Conservation (phyloP, 2,113 vertebrate species). For the Hipposideros armiger region DNA sequence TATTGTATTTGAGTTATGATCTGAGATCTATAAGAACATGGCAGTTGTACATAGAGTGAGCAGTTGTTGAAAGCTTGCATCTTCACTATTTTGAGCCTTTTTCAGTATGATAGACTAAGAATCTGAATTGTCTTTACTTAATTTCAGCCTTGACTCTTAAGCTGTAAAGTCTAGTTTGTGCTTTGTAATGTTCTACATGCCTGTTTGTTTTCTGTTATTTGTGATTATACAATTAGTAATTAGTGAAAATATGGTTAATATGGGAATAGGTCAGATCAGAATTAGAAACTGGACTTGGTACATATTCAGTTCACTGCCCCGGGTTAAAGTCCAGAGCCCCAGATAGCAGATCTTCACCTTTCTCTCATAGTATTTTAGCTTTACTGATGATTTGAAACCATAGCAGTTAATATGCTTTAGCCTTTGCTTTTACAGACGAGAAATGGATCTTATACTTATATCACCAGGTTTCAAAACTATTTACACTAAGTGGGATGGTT, state of each 20-base stretch:
- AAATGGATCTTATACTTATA: constrained; percentile 79
- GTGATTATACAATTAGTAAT: constrained; percentile 59
- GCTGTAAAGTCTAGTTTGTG: constrained; percentile 38
- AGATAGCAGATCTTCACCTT: constrained; percentile 68
- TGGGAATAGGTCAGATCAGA: constrained; percentile 66
- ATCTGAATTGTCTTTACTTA: constrained; percentile 34
- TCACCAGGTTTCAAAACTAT: constrained; percentile 74
- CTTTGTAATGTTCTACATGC: background rate
- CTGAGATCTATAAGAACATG: background rate
- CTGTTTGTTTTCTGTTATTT: constrained; percentile 56
- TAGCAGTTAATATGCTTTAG: constrained; percentile 68
- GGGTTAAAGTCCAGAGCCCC: constrained; percentile 61
- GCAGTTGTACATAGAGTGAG: background rate
- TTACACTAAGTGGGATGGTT: constrained; percentile 80
- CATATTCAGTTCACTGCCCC: background rate
- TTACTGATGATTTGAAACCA: constrained; percentile 78
- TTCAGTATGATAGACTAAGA: background rate
- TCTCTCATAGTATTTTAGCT: constrained; percentile 67
- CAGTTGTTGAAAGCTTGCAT: constrained; percentile 53
- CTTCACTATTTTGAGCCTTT: constrained; percentile 13
- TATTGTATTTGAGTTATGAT: constrained; percentile 35
- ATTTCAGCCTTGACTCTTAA: constrained; percentile 51
- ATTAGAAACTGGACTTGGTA: constrained; percentile 57
- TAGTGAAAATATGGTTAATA: constrained; percentile 67
- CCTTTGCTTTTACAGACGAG: constrained; percentile 71